A percentile compares a stretch with the other conserved stretches of the same genome.
Conservation (phyloP, 2,888 invertebrate species). For the Thelaira solivaga region DNA sequence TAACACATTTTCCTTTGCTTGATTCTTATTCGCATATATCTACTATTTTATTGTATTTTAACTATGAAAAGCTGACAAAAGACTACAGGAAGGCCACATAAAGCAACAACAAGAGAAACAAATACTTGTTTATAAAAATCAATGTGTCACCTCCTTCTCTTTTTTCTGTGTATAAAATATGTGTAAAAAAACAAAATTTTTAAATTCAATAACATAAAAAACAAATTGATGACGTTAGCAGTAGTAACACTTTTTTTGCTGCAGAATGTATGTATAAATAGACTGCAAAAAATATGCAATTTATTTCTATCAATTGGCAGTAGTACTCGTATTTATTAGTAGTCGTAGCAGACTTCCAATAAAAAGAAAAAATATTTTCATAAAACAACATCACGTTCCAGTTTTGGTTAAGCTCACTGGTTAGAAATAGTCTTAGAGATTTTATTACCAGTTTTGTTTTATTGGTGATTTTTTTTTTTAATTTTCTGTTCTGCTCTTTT, state of each 20-base stretch:
- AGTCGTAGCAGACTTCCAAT: neutral
- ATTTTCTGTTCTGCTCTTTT: neutral
- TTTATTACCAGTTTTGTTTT: neutral
- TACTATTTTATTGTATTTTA: conserved; percentile 1
- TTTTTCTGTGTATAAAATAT: neutral
- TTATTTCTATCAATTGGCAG: conserved; percentile 46
- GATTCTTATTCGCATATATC: neutral
- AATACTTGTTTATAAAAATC: neutral
- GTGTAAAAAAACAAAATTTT: conserved; percentile 9
- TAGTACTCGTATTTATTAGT: too few relatives aligned
- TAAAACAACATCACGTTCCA: conserved; percentile 41
- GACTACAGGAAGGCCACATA: neutral
- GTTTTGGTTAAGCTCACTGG: conserved; percentile 21
- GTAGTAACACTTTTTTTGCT: conserved; percentile 13
- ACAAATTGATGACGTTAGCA: conserved; percentile 48
- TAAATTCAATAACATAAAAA: conserved; percentile 54
- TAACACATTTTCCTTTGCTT: neutral
- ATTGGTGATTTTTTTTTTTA: neutral
- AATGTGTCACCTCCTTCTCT: conserved; percentile 9
- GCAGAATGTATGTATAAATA: neutral
- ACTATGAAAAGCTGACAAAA: neutral
- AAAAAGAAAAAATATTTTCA: neutral
- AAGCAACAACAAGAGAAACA: neutral
- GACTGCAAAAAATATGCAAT: neutral
- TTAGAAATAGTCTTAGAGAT: conserved; percentile 17